Evolutionary conservation across 2,888 invertebrate species (phyloP).

Genomic region (Limnephilus lunatus): DNA sequence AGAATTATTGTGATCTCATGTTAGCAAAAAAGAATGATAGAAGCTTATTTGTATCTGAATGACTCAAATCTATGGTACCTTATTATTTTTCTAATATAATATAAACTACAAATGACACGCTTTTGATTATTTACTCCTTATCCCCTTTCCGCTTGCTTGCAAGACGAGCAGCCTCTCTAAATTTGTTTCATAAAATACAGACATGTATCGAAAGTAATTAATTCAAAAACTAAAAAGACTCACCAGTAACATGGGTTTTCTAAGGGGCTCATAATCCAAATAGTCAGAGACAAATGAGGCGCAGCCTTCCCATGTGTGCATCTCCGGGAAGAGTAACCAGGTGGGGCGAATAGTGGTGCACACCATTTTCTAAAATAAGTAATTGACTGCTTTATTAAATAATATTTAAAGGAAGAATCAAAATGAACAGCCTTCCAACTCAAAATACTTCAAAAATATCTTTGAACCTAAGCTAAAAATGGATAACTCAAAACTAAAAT

Average conservation of each 20-base stretch:
- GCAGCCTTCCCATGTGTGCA: slow-evolving; percentile 85
- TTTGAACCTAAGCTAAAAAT: background rate
- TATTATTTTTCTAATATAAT: slow-evolving; percentile 66
- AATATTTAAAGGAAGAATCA: background rate
- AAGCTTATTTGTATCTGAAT: slow-evolving; percentile 62
- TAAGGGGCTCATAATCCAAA: slow-evolving; percentile 84
- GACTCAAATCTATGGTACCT: slow-evolving; percentile 66
- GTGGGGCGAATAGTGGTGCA: slow-evolving; percentile 90
- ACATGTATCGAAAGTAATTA: background rate
- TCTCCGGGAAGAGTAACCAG: slow-evolving; percentile 82
- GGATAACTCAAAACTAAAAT: background rate
- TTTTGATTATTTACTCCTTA: slow-evolving; percentile 63
- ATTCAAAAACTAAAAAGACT: slow-evolving; percentile 73
- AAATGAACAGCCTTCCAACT: background rate
- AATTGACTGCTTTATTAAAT: background rate
- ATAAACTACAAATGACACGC: slow-evolving; percentile 68
- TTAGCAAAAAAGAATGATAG: slow-evolving; percentile 60
- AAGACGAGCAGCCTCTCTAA: background rate
- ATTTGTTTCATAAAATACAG: slow-evolving; percentile 20
- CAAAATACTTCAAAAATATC: too few relatives aligned
- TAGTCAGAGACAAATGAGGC: slow-evolving; percentile 87
- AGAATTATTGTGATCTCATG: slow-evolving; percentile 66
- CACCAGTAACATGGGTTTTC: slow-evolving; percentile 82
- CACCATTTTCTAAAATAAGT: slow-evolving; percentile 87
- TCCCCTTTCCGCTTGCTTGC: background rate